Evolutionary conservation across 2,888 invertebrate genomes (phyloP).

Genomic region (Bembecia ichneumoniformis): DNA sequence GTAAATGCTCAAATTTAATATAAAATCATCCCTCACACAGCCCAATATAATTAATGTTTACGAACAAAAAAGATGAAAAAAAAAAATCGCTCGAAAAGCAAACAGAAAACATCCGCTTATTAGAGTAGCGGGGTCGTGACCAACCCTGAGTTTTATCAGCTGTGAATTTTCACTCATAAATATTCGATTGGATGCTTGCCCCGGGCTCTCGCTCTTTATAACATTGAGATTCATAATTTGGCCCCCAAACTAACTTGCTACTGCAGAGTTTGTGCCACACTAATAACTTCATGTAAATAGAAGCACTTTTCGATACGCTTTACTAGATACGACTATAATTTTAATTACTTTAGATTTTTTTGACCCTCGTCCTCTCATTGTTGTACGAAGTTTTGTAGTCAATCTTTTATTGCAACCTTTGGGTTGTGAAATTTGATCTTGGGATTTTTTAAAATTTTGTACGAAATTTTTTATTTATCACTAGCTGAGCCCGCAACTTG

Average conservation of each 20-base stretch:
- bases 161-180: slow-evolving; percentile 64
- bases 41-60: background rate
- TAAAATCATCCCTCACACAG: background rate
- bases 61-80: background rate
- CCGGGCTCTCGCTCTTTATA: slow-evolving; percentile 33
- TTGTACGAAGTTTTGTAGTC: too few relatives aligned
- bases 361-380: too few relatives aligned
- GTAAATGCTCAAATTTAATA: background rate
- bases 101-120: slow-evolving; percentile 34
- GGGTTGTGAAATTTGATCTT: too few relatives aligned
- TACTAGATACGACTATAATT: too few relatives aligned
- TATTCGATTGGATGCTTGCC: slow-evolving; percentile 51
- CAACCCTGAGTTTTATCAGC: slow-evolving; percentile 49
- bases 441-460: too few relatives aligned
- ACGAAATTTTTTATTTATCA: too few relatives aligned
- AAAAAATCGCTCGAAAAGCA: slow-evolving; percentile 4
- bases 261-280: slow-evolving; percentile 34
- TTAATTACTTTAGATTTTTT: too few relatives aligned
- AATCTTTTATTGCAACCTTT: too few relatives aligned
- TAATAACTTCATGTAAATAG: slow-evolving; percentile 26
- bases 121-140: slow-evolving; percentile 18
- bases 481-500: too few relatives aligned
- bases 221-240: slow-evolving; percentile 61
- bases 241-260: slow-evolving; percentile 38
- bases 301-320: background rate